Conservation (phyloP, 2,797 vertebrate genomes). For the Amblyraja radiata region DNA sequence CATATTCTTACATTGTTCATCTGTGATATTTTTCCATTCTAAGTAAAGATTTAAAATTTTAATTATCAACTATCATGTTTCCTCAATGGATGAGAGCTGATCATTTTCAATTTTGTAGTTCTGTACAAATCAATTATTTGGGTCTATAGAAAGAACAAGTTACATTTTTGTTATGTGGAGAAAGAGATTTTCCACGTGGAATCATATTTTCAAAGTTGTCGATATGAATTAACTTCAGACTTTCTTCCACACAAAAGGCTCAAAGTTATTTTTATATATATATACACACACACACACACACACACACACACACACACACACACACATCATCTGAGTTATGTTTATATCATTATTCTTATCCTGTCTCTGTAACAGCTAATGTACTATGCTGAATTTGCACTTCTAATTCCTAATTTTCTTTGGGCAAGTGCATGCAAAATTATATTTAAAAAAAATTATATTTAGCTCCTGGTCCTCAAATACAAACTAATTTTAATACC, state of each 20-base stretch:
- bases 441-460: background rate
- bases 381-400: background rate
- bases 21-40: background rate
- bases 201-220: background rate
- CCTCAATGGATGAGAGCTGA: background rate
- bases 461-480: background rate
- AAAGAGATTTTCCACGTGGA: background rate
- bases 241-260: background rate
- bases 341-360: background rate
- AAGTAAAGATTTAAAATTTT: background rate
- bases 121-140: background rate
- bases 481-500: background rate
- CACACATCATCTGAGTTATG: background rate
- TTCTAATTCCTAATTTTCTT: background rate
- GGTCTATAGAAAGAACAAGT: background rate
- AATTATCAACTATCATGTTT: background rate
- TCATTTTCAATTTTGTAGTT: background rate
- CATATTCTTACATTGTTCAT: background rate
- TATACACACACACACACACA: background rate
- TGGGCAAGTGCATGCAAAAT: background rate
- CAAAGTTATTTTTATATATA: background rate
- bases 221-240: background rate
- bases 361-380: background rate
- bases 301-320: no score
- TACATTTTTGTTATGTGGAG: background rate